Evolutionary conservation across 1,140 invertebrate species (phyloP).

Genomic region (Drosophila mauritiana): DNA sequence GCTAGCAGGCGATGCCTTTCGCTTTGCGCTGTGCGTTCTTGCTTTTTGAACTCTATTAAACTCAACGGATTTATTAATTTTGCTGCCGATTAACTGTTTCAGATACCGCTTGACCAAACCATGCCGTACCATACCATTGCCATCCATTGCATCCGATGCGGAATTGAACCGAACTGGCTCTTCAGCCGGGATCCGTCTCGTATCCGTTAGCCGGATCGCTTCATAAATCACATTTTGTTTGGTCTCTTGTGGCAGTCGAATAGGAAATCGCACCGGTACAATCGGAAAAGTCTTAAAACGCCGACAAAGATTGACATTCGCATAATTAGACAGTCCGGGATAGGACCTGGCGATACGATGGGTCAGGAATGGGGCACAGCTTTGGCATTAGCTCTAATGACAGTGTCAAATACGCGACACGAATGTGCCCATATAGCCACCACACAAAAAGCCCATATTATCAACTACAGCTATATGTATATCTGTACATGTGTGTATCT

Average conservation of each 20-base stretch:
- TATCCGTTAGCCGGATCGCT: conserved; percentile 72
- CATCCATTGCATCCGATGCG: not conserved
- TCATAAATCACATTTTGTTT: conserved; percentile 72
- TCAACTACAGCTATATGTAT: conserved; percentile 23
- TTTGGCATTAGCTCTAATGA: conserved; percentile 51
- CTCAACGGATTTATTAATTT: conserved; percentile 82
- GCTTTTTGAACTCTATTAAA: conserved; percentile 82
- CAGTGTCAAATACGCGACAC: conserved; percentile 57
- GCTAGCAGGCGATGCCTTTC: conserved; percentile 32
- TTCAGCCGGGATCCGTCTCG: conserved; percentile 15
- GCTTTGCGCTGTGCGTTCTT: conserved; percentile 43
- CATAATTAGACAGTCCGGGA: conserved; percentile 44
- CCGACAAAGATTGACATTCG: conserved; percentile 58
- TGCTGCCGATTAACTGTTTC: conserved; percentile 81
- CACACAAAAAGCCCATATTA: conserved; percentile 29
- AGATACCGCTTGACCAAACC: conserved; percentile 73
- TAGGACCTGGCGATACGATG: not conserved
- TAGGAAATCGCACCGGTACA: conserved; percentile 42
- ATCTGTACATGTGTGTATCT: conserved; percentile 25
- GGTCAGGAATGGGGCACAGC: conserved; percentile 4
- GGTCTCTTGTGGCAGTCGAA: conserved; percentile 43
- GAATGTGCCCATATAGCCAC: conserved; percentile 19
- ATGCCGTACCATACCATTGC: conserved; percentile 11
- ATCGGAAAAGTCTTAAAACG: conserved; percentile 38
- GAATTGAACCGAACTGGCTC: conserved; percentile 11